Percentiles rank a stretch among this genome's conserved stretches.
These are phyloP conservation scores for Lapara coniferarum DNA, from an alignment of 2,888 invertebrate species.

Conservation along the genomic window DNA sequence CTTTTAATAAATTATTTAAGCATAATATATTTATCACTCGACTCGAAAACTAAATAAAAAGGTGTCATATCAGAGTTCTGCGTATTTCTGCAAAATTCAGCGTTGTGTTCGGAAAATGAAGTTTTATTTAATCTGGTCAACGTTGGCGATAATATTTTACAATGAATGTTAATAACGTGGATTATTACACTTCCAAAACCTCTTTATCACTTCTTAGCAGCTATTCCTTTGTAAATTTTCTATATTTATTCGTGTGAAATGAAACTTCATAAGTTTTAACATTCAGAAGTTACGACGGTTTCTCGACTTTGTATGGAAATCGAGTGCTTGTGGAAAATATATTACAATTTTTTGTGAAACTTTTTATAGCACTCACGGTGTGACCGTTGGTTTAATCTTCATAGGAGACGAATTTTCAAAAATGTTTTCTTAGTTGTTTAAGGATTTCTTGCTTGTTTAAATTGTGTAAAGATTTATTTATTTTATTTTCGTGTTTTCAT, in stretches of 20 bases:
- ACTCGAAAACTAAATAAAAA: too few relatives aligned
- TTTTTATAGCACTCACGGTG: neutral
- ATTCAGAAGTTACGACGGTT: slow-evolving; percentile 5
- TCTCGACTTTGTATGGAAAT: slow-evolving; percentile 12
- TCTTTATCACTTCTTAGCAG: slow-evolving; percentile 2
- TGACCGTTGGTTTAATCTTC: too few relatives aligned
- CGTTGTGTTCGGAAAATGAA: neutral
- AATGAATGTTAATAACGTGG: slow-evolving; percentile 9
- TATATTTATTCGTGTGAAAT: slow-evolving; percentile 15
- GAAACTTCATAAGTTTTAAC: slow-evolving; percentile 22
- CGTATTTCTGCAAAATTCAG: too few relatives aligned
- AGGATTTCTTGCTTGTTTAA: too few relatives aligned
- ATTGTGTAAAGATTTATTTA: too few relatives aligned
- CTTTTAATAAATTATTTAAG: neutral
- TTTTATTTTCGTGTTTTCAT: too few relatives aligned
- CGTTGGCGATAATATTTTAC: neutral
- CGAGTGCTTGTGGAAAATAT: slow-evolving; percentile 6
- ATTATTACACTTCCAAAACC: slow-evolving; percentile 13
- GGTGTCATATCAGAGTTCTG: too few relatives aligned
- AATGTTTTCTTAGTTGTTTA: neutral
- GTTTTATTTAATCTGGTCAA: neutral
- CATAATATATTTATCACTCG: too few relatives aligned
- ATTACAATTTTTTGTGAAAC: slow-evolving; percentile 1
- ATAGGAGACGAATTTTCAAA: neutral
- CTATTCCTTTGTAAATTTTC: slow-evolving; percentile 15